Evolutionary conservation across 2,797 vertebrate species (phyloP).

Genomic region (Labroides dimidiatus): DNA sequence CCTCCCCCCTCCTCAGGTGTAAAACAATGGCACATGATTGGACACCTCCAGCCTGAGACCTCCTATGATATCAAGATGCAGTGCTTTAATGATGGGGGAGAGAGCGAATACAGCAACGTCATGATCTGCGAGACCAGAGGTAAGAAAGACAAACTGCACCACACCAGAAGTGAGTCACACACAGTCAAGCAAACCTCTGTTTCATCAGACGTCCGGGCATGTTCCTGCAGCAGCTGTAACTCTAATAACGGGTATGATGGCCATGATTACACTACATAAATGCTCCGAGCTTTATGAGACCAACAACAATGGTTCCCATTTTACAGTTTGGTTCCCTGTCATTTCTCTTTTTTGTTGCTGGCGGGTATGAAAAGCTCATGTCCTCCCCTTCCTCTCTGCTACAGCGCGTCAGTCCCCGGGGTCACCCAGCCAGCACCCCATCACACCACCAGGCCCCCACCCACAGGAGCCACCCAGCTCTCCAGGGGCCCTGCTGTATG

Average conservation of each 20-base stretch:
- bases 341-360: constrained; percentile 17
- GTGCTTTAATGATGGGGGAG: constrained; percentile 92
- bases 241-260: constrained; percentile 52
- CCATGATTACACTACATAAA: constrained; percentile 62
- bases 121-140: constrained; percentile 99
- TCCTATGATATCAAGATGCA: constrained; percentile 99
- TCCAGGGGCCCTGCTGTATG: constrained; percentile 86
- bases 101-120: constrained; percentile 97
- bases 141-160: constrained; percentile 67
- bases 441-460: constrained; percentile 85
- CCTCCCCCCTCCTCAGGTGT: constrained; percentile 80
- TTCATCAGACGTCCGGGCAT: constrained; percentile 52
- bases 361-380: constrained; percentile 8
- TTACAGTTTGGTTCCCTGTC: constrained; percentile 38
- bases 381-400: constrained; percentile 16
- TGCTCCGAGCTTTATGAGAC: constrained; percentile 43
- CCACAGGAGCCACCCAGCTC: constrained; percentile 74
- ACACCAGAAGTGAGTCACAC: constrained; percentile 23
- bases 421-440: constrained; percentile 83
- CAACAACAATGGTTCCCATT: constrained; percentile 56
- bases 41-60: constrained; percentile 92
- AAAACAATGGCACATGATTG: constrained; percentile 94
- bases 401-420: constrained; percentile 88
- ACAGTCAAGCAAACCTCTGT: constrained; percentile 4
- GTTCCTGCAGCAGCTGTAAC: constrained; percentile 41